Evolutionary conservation across 2,797 vertebrate genomes (phyloP).

Genomic region (Iguana delicatissima): DNA sequence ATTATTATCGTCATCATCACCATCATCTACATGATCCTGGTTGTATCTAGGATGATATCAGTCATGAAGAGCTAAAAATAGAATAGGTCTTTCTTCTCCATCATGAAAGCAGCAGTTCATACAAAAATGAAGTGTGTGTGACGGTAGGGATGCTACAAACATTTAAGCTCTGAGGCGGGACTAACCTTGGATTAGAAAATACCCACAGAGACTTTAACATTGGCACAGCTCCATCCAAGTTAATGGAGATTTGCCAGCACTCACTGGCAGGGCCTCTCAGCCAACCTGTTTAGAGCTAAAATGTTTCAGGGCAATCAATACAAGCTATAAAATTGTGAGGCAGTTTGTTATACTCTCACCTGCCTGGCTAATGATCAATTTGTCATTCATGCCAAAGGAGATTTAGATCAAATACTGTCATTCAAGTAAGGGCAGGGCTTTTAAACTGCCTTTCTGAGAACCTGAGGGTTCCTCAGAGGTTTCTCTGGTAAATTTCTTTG

Average conservation of each 20-base stretch:
- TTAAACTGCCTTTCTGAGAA: neutral
- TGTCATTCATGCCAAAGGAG: constrained; percentile 54
- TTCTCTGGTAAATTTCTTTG: neutral
- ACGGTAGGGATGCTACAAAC: accelerated
- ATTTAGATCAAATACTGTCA: constrained; percentile 40
- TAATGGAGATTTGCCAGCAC: constrained; percentile 24
- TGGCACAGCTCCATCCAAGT: constrained; percentile 1
- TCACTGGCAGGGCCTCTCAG: neutral
- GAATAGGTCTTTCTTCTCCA: neutral
- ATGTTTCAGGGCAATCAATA: constrained; percentile 51
- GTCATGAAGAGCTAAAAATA: neutral
- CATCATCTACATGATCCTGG: neutral
- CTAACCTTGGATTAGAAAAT: neutral
- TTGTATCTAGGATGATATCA: neutral
- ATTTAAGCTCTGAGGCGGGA: accelerated
- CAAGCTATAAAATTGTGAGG: constrained; percentile 47
- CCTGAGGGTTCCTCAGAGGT: neutral
- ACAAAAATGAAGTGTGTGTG: neutral
- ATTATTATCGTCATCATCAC: no score
- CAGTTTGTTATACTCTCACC: constrained; percentile 52
- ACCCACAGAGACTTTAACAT: constrained; percentile 12
- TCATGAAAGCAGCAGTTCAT: neutral
- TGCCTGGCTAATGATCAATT: constrained; percentile 54
- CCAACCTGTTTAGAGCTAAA: constrained; percentile 18
- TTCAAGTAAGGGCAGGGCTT: constrained; percentile 42